Evolutionary conservation across 2,113 vertebrate species (phyloP).

Genomic region (Coregonus clupeaformis): DNA sequence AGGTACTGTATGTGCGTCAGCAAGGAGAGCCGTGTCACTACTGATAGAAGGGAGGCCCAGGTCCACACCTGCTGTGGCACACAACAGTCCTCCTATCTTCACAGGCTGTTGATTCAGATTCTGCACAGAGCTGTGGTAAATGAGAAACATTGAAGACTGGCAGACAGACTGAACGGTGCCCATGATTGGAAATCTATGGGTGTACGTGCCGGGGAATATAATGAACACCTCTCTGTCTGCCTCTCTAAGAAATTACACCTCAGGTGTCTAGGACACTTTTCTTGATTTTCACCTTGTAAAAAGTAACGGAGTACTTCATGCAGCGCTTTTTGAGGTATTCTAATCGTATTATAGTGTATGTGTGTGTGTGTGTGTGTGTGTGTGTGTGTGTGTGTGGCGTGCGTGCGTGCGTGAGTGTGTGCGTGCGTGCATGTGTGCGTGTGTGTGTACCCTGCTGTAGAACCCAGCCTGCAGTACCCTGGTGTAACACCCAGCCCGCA

Average conservation of each 20-base stretch:
- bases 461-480: too few species aligned
- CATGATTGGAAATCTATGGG: conserved; percentile 65
- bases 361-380: too few species aligned
- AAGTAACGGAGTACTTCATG: not conserved
- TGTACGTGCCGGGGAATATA: conserved; percentile 50
- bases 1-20: not conserved
- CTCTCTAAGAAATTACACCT: conserved; percentile 28
- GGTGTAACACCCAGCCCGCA: too few species aligned
- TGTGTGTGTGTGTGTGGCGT: not conserved
- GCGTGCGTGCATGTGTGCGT: too few species aligned
- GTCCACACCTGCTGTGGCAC: conserved; percentile 23
- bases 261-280: conserved; percentile 23
- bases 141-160: conserved; percentile 34
- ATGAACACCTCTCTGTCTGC: conserved; percentile 31
- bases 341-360: not conserved
- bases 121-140: conserved; percentile 37
- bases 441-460: too few species aligned
- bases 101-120: conserved; percentile 36
- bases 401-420: too few species aligned
- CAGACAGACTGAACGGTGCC: conserved; percentile 53
- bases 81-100: conserved; percentile 18
- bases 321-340: not conserved
- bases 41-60: not conserved
- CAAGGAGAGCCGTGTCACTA: not conserved
- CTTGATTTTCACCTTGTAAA: conserved; percentile 33